A percentile compares a stretch with the other conserved stretches of the same genome.
Conservation (phyloP, 2,888 invertebrate genomes). For the Coremacera marginata region DNA sequence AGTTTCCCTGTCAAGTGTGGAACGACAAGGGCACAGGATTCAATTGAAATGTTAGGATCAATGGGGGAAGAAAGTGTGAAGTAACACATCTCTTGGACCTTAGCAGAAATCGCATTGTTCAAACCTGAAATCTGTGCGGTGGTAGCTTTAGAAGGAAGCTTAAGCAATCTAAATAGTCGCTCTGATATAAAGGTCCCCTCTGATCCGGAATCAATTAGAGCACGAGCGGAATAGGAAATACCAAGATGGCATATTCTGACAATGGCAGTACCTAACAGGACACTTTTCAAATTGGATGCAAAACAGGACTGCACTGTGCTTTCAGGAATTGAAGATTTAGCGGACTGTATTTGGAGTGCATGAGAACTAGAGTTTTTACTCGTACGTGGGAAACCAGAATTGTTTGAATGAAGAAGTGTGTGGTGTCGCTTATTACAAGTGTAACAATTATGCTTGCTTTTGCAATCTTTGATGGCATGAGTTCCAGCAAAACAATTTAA, state of each 20-base stretch:
- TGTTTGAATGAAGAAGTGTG: background rate
- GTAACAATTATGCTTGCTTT: background rate
- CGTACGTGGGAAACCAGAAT: background rate
- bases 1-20: constrained; percentile 4
- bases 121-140: too few species aligned
- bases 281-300: background rate
- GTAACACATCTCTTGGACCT: too few species aligned
- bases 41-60: background rate
- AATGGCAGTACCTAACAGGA: background rate
- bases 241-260: background rate
- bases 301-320: too few species aligned
- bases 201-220: background rate
- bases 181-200: background rate
- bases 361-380: background rate
- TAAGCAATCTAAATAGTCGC: background rate
- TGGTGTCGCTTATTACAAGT: background rate
- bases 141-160: background rate
- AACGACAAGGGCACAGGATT: background rate
- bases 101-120: too few species aligned
- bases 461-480: background rate
- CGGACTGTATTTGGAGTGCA: background rate
- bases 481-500: background rate
- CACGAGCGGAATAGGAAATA: too few species aligned
- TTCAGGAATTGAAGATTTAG: too few species aligned
- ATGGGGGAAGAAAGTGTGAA: too few species aligned